Base-by-base conservation (phyloP, 1,140 invertebrate species). In the Apis dorsata region DNA sequence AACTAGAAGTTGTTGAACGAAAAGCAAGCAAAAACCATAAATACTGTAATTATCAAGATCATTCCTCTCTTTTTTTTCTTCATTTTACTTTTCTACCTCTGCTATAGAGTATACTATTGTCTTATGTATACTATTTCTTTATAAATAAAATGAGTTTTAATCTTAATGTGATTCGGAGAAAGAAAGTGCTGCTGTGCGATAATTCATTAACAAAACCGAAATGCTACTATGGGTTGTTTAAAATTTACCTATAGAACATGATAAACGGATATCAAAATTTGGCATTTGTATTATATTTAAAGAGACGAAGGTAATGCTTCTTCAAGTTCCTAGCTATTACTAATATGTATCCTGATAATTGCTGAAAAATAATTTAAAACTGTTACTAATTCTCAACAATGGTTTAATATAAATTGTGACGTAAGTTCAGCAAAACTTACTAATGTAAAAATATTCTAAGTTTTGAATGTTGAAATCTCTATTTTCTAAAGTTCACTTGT, bases 301-400 rank as follows among this genome's bases (percentile, higher is more conserved):
- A 89, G 73, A 85, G 69, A 71, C 65, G 78, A 77, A 87, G 75
- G 74, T 87, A 92, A 91, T 90, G 88, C 92, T 91, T 92, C 91
- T 89, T 88, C 90, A 93, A 93, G 92, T 93, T 93, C 92, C 92
- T 93, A 93, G 91, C 89, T 91, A 90, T 91, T 91, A 90, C 88
- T 90, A 87, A 85, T 91, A 84, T 86, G 80, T 90, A 91, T 89
- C 86, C 80, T 79, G 85, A 90, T 88, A 88, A 87, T 85, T 86
- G 77, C 78, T 79, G 65, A 76, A 82, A 70, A 78, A 59, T 88
- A 88, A 87, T 77, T 86, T 87, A 78, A 86, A 83, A 76, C 34
- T 65, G 69, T 84, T 80, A 80, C 49, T 80, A 69, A 81, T 84
- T 86, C 59, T 78, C 53, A 73, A 51, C 72, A 74, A 76, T 83